These are phyloP conservation scores for Sturnus vulgaris DNA, from an alignment of 2,113 vertebrate genomes.

Conservation along the genomic window DNA sequence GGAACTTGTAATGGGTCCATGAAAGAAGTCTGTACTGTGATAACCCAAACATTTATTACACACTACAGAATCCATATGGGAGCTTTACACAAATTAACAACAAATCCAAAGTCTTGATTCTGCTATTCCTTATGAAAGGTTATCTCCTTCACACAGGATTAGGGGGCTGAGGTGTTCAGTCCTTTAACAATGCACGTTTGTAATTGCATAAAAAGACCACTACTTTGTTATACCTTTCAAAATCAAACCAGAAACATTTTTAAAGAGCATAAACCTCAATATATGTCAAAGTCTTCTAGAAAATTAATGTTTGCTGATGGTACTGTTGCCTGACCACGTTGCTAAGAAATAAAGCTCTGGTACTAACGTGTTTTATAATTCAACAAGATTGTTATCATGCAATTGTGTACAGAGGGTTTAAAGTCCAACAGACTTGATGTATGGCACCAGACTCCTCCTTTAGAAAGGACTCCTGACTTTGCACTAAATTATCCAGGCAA, in stretches of 20 bases:
- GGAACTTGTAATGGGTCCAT: not conserved
- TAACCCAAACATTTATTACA: not conserved
- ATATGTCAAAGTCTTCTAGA: not conserved
- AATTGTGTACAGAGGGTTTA: conserved; percentile 55
- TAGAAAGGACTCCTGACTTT: not conserved
- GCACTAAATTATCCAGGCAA: not conserved
- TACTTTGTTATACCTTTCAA: not conserved
- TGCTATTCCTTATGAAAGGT: not conserved
- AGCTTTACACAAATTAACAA: not conserved
- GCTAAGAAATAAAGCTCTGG: conserved; percentile 62
- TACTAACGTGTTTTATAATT: conserved; percentile 61
- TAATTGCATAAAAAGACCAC: not conserved
- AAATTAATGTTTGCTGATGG: conserved; percentile 52
- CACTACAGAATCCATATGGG: not conserved
- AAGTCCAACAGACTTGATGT: conserved; percentile 53
- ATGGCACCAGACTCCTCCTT: conserved; percentile 6
- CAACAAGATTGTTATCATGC: conserved; percentile 51
- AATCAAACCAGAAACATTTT: not conserved
- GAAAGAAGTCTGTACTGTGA: not conserved
- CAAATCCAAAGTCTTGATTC: not conserved
- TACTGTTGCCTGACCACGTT: conserved; percentile 22
- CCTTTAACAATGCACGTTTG: not conserved
- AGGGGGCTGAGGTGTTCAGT: not conserved
- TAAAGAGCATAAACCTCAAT: not conserved
- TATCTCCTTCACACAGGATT: not conserved